Evolutionary conservation across 2,888 invertebrate species (phyloP), one percentile per base, ranked within the genome.

Genomic region (Ophion slaviceki): DNA sequence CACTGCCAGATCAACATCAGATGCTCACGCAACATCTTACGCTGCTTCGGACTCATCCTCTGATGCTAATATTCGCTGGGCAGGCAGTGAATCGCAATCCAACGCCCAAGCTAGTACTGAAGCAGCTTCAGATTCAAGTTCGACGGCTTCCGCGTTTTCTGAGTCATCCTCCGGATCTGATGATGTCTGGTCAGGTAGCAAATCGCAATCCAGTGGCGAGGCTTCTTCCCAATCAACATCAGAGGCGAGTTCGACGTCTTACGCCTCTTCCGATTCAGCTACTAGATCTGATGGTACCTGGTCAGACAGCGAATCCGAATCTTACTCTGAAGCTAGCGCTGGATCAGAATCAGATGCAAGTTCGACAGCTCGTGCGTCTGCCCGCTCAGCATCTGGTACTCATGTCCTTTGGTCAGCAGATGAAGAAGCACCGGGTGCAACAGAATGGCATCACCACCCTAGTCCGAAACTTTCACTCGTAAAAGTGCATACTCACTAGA

Each of bases 401-500:
- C 53, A 53, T 53, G 14, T 53, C 17, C 53, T 53, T 53, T 53
- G 53, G 53, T 53, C 53, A 4, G 53, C 53, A 5, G 53, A 53
- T 14, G 17, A 53, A 3, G 53, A 53, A 14, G 53, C 14, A 53
- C 14, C 53, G 17, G 53, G 17, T 32, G n/a, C 36, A 11, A 28
- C 53, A 17, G 53, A 53, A 53, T 32, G 64, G 5, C 67, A 36
- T n/a, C 53, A 53, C 17, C 17, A 17, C 20, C 24, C 47, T 61
- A 61, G 61, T 24, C 24, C 61, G 10, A 24, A 61, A 24, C 10
- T 20, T 20, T 61, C 61, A 5, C 61, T 61, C 20, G 61, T 61
- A 20, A 61, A 61, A 61, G 61, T 68, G 47, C 20, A 67, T n/a
- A 67, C 40, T 67, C 40, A 61, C 40, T n/a, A 14, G 3, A 45